Conservation (phyloP, 2,888 invertebrate genomes). For the Holacanthella duospinosa region DNA sequence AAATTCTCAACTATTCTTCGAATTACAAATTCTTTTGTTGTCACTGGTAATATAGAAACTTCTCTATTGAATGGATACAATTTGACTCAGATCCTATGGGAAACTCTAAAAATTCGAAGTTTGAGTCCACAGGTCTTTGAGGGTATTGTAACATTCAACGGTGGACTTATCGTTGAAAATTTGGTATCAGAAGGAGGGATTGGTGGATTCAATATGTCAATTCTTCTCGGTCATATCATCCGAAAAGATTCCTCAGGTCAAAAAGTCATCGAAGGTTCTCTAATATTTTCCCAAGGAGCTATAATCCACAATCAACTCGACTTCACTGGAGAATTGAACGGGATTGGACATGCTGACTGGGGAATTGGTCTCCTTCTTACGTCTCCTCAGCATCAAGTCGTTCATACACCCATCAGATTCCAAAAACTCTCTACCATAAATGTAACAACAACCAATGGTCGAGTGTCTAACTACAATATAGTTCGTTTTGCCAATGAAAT, state of each 20-base stretch:
- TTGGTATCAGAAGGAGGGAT: background rate
- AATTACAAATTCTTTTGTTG: background rate
- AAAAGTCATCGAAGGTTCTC: background rate
- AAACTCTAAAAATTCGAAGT: background rate
- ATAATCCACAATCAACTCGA: background rate
- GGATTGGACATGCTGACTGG: background rate
- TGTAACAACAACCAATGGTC: conserved; percentile 6
- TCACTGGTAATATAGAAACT: background rate
- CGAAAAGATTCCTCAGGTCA: background rate
- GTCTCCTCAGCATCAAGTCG: background rate
- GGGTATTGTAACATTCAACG: background rate
- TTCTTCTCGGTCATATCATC: background rate
- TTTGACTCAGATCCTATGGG: background rate
- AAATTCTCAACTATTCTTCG: background rate
- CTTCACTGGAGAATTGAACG: background rate
- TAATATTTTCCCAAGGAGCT: background rate
- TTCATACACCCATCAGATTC: background rate
- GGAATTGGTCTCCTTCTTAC: background rate
- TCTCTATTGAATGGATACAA: background rate
- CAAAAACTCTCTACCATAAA: background rate
- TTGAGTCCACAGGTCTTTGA: background rate
- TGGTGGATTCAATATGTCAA: background rate
- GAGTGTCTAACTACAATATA: conserved; percentile 18
- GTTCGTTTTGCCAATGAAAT: conserved; percentile 11
- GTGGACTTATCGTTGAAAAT: background rate